Percentiles rank a stretch among this genome's conserved stretches.
These are phyloP conservation scores for Cecidostiba fungosa DNA, from an alignment of 2,888 invertebrate species.

Conservation along the genomic window DNA sequence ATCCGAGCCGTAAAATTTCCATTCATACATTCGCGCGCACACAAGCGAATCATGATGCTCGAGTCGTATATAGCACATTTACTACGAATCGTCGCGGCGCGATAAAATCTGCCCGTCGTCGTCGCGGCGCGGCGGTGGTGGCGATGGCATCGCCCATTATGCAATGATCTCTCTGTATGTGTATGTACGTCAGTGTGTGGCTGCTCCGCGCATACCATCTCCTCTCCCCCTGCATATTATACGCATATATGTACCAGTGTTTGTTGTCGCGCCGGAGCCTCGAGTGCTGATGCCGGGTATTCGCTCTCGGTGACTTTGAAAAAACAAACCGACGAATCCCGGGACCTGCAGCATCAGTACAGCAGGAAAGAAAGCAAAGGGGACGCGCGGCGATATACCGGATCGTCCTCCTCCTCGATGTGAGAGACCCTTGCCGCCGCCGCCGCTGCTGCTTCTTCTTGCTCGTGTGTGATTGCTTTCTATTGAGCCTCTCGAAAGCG, in stretches of 20 bases:
- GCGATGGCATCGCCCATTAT: slow-evolving; percentile 44
- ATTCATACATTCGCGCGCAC: slow-evolving; percentile 46
- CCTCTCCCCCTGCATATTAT: background rate
- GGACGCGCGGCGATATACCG: slow-evolving; percentile 68
- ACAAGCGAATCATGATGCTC: background rate
- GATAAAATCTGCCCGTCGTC: slow-evolving; percentile 57
- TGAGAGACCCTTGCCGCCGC: slow-evolving; percentile 19
- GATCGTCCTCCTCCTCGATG: slow-evolving; percentile 67
- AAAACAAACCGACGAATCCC: slow-evolving; percentile 77
- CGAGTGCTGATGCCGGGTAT: slow-evolving; percentile 70
- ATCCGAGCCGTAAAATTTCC: slow-evolving; percentile 61
- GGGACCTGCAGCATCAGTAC: slow-evolving; percentile 36
- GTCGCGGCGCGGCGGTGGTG: background rate
- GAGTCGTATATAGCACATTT: background rate
- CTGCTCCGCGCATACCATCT: slow-evolving; percentile 7
- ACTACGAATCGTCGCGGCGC: slow-evolving; percentile 21
- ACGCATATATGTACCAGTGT: slow-evolving; percentile 65
- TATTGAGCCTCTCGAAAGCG: slow-evolving; percentile 74
- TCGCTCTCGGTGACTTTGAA: slow-evolving; percentile 73
- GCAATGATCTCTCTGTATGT: slow-evolving; percentile 42
- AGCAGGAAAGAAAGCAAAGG: slow-evolving; percentile 44
- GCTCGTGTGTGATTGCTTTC: slow-evolving; percentile 73
- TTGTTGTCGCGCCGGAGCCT: slow-evolving; percentile 73
- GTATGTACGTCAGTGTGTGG: background rate
- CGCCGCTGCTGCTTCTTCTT: slow-evolving; percentile 17